Evolutionary conservation across 1,140 invertebrate species (phyloP), one percentile per base, ranked within the genome.

Genomic region (Halotydeus destructor): DNA sequence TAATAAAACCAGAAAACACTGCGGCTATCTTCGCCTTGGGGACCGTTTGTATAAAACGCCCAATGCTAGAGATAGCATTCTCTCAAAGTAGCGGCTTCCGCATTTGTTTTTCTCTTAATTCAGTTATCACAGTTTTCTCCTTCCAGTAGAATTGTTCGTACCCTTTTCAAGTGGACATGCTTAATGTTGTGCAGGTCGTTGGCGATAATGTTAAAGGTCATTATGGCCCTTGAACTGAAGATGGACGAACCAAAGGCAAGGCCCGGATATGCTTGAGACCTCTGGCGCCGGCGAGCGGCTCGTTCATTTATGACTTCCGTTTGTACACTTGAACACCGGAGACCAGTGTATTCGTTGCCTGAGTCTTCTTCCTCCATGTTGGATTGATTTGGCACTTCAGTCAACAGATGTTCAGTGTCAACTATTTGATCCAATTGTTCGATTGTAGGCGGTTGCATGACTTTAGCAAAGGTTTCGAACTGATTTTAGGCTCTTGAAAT

Each of bases 111-210:
- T n/a, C n/a, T n/a, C n/a, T n/a, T n/a, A n/a, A n/a, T n/a, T n/a
- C n/a, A n/a, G n/a, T n/a, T n/a, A n/a, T n/a, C n/a, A n/a, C n/a
- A n/a, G n/a, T n/a, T n/a, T n/a, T n/a, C n/a, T n/a, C n/a, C n/a
- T 23, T 33, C 14, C 32, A 21, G 57, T 64, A 74, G 72, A 75
- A 4, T 3, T 22, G 5, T 16, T 9, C 27, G 4, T 76, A 94
- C 88, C 86, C 83, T 71, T 71, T 83, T 89, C 39, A 96, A 69
- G 59, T 89, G 85, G 59, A 84, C 84, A 58, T 85, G 79, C 69
- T 88, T 81, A 54, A 93, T 86, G 69, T 94, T 94, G 65, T 93
- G 83, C 54, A 96, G 70, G 67, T 94, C 89, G 62, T 93, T 93
- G 57, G 76, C 74, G 56, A 96, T 94, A 36, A 96, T 77, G 57